Conservation (phyloP, 2,113 vertebrate species). For the Myotis davidii region DNA sequence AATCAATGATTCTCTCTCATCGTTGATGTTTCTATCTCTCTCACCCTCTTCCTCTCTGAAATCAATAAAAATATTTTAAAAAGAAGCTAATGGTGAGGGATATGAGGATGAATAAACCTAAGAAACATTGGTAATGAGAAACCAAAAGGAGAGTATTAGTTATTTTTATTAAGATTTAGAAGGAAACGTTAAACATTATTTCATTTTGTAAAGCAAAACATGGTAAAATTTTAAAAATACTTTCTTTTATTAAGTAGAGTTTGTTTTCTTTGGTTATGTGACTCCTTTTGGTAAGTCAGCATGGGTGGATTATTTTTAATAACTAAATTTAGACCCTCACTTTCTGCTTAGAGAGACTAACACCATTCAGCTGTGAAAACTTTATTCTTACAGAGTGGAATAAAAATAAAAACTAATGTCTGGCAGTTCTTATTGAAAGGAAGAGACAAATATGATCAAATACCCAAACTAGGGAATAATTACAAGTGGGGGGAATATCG, state of each 20-base stretch:
- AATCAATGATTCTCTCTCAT: no score
- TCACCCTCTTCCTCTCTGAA: no score
- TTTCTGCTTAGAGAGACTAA: constrained; percentile 55
- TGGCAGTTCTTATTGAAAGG: background rate
- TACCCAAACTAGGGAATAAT: background rate
- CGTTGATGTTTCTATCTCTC: no score
- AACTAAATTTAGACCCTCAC: constrained; percentile 5
- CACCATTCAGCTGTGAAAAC: background rate
- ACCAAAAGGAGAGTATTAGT: background rate
- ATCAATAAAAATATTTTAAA: no score
- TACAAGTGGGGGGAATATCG: background rate
- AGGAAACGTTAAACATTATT: background rate
- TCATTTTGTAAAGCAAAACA: constrained; percentile 40
- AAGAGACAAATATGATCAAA: background rate
- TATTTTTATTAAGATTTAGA: background rate
- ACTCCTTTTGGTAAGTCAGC: constrained; percentile 14
- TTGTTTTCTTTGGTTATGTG: background rate
- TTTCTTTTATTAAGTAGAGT: background rate
- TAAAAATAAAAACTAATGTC: constrained; percentile 2
- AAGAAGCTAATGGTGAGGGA: no score
- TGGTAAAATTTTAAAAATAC: background rate
- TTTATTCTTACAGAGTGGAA: background rate
- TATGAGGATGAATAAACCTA: background rate
- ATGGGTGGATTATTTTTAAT: background rate
- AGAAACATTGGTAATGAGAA: background rate